These are phyloP conservation scores for Agonopterix arenella DNA, from an alignment of 2,888 invertebrate genomes.

Conservation along the genomic window DNA sequence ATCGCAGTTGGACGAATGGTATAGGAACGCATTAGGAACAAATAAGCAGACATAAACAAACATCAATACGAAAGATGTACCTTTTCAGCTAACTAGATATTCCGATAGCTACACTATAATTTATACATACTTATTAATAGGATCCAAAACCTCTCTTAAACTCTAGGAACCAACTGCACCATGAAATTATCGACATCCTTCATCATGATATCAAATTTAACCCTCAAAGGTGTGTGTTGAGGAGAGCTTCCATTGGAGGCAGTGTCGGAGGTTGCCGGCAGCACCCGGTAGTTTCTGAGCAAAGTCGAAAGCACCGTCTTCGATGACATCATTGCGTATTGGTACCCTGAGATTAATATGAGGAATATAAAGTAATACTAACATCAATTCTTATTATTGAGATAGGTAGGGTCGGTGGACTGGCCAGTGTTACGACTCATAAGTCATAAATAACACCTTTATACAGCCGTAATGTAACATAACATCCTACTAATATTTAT, in stretches of 20 bases:
- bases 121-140: too few relatives aligned
- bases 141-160: too few relatives aligned
- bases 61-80: too few relatives aligned
- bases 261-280: constrained; percentile 13
- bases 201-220: constrained; percentile 39
- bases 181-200: constrained; percentile 36
- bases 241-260: neutral
- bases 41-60: too few relatives aligned
- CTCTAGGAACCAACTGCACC: constrained; percentile 12
- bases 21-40: too few relatives aligned
- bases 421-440: neutral
- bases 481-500: too few relatives aligned
- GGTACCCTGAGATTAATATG: constrained; percentile 24
- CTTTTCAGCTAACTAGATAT: too few relatives aligned
- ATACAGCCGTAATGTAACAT: too few relatives aligned
- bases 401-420: neutral
- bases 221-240: constrained; percentile 21
- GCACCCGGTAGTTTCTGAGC: constrained; percentile 23
- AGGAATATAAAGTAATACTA: neutral
- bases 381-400: neutral
- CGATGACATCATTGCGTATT: constrained; percentile 40
- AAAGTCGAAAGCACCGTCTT: constrained; percentile 30
- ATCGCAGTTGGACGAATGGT: too few relatives aligned
- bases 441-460: too few relatives aligned
- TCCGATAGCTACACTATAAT: too few relatives aligned